phyloP scores from a whole-genome alignment of 2,888 invertebrate genomes.

The Cremastobaeus sp. region DNA sequence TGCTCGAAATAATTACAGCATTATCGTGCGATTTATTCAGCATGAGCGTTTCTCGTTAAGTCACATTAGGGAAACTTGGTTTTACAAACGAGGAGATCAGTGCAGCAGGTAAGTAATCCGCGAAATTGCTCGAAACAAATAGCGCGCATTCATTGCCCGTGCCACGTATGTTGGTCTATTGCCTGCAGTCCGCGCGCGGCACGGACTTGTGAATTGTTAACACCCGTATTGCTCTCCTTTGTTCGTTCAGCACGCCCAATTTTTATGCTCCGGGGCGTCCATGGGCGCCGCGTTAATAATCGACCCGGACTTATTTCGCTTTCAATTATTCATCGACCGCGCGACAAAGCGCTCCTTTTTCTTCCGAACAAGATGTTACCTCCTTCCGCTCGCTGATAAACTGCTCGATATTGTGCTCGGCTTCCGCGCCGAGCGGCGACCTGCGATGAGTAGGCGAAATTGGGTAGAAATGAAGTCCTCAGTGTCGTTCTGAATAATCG shows the following conservation, averaged over 20 bases:
- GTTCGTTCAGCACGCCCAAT: conserved; percentile 10
- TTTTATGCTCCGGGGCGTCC: too few relatives aligned
- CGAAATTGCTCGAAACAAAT: conserved; percentile 31
- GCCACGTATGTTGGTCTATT: background rate
- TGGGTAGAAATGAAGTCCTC: too few relatives aligned
- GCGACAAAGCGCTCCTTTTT: background rate
- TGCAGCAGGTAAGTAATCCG: conserved; percentile 23
- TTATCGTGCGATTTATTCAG: conserved; percentile 16
- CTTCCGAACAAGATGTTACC: background rate
- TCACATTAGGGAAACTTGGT: conserved; percentile 13
- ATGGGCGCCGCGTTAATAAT: too few relatives aligned
- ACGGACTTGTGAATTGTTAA: conserved; percentile 37
- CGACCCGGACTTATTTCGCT: background rate
- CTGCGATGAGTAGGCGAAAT: too few relatives aligned
- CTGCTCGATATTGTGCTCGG: background rate
- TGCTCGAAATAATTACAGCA: conserved; percentile 5
- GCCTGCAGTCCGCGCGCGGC: conserved; percentile 24
- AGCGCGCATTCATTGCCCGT: conserved; percentile 16
- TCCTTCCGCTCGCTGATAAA: conserved; percentile 22
- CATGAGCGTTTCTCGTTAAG: conserved; percentile 25
- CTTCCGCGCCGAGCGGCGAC: too few relatives aligned
- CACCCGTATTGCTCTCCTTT: conserved; percentile 30
- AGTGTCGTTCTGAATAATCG: too few relatives aligned
- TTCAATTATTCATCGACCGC: conserved; percentile 16
- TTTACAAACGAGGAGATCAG: conserved; percentile 34